A percentile compares a stretch with the other conserved stretches of the same genome.
Conservation (phyloP, 2,888 invertebrate genomes). For the Cotesia congregata region DNA sequence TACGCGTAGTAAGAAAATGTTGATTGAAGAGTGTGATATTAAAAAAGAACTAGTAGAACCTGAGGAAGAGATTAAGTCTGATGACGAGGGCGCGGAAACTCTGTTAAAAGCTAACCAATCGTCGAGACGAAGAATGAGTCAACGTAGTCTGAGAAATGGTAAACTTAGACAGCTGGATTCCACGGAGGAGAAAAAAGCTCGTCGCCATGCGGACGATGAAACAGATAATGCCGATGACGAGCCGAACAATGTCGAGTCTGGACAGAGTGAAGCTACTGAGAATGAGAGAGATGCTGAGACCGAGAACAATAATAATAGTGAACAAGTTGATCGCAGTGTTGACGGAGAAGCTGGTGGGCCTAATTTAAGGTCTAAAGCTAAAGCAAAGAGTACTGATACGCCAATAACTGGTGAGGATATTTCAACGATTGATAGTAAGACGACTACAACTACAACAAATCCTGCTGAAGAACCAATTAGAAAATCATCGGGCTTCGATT, state of each 20-base stretch:
- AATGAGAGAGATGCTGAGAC: conserved; percentile 53
- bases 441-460: conserved; percentile 44
- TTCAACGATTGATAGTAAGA: neutral
- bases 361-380: conserved; percentile 66
- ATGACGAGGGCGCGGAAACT: conserved; percentile 51
- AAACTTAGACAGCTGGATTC: conserved; percentile 74
- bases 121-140: conserved; percentile 55
- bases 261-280: conserved; percentile 38
- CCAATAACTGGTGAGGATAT: conserved; percentile 44
- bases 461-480: conserved; percentile 32
- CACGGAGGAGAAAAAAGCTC: conserved; percentile 54
- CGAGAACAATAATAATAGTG: conserved; percentile 66
- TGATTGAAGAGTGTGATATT: conserved; percentile 58
- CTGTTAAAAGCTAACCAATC: conserved; percentile 50
- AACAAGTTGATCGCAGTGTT: conserved; percentile 54
- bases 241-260: conserved; percentile 40
- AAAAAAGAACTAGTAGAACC: conserved; percentile 58
- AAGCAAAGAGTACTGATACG: conserved; percentile 60
- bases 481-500: conserved; percentile 50
- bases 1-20: conserved; percentile 59
- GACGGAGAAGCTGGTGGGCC: conserved; percentile 57
- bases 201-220: conserved; percentile 59
- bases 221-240: conserved; percentile 49
- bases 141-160: conserved; percentile 77
- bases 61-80: conserved; percentile 53